Evolutionary conservation across 2,113 vertebrate species (phyloP).

Genomic region (Macrotis lagotis): DNA sequence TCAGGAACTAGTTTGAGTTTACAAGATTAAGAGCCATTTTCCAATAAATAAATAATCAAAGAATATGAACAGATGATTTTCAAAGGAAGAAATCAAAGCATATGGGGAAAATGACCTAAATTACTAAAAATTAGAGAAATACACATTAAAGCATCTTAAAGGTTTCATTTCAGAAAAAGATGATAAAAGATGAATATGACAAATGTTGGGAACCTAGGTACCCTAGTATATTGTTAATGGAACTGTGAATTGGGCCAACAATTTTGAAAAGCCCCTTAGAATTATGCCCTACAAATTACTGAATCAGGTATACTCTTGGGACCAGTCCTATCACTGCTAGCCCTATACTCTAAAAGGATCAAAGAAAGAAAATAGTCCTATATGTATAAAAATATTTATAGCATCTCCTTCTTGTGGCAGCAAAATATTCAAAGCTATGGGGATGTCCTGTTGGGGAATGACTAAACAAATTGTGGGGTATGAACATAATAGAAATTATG

Average conservation of each 20-base stretch:
- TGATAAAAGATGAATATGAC: neutral
- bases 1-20: neutral
- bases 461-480: neutral
- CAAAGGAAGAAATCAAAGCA: neutral
- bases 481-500: neutral
- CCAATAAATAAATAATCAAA: neutral
- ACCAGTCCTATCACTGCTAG: neutral
- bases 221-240: neutral
- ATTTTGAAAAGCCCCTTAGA: neutral
- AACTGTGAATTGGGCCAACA: neutral
- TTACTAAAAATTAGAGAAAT: neutral
- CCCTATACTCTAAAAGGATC: neutral
- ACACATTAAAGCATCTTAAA: neutral
- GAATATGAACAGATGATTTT: neutral
- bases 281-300: neutral
- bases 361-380: neutral
- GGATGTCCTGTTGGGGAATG: neutral
- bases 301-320: neutral
- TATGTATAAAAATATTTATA: neutral
- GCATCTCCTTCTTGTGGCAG: neutral
- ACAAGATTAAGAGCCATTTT: neutral
- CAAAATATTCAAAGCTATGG: neutral
- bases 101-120: neutral
- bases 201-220: neutral
- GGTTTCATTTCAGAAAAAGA: neutral